phyloP scores from a whole-genome alignment of 2,888 invertebrate species.

The Amphipyra berbera region DNA sequence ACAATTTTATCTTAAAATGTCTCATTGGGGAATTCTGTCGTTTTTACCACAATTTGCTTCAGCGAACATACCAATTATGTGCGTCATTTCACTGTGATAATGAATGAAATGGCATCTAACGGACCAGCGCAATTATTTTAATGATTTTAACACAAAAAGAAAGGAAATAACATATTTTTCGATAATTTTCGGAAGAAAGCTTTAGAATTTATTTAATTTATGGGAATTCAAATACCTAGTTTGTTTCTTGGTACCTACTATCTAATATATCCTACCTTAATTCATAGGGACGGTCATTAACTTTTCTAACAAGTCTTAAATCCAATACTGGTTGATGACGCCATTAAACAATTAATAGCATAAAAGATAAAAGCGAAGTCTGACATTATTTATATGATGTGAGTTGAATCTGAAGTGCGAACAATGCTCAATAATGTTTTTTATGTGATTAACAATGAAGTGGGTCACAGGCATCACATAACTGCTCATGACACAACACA shows the following conservation, averaged over 20 bases:
- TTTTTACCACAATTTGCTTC: constrained; percentile 19
- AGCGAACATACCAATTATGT: constrained; percentile 5
- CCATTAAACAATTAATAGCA: constrained; percentile 27
- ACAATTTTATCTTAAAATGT: constrained; percentile 8
- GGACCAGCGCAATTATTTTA: constrained; percentile 46
- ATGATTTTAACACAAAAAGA: constrained; percentile 26
- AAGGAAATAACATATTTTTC: constrained; percentile 6
- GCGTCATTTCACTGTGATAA: constrained; percentile 22
- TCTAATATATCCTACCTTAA: too few species aligned
- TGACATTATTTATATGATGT: constrained; percentile 22
- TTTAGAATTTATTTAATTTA: constrained; percentile 19
- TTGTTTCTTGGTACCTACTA: background rate
- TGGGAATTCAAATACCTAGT: background rate
- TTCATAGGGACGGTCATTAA: background rate
- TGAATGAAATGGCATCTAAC: constrained; percentile 40
- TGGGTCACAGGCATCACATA: constrained; percentile 82
- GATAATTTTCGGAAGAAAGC: constrained; percentile 22
- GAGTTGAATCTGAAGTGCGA: constrained; percentile 48
- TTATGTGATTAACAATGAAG: constrained; percentile 74
- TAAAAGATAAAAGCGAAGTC: constrained; percentile 36
- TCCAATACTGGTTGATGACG: constrained; percentile 13
- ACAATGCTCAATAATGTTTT: constrained; percentile 73
- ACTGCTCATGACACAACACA: constrained; percentile 83
- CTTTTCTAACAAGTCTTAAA: background rate
- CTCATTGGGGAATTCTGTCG: background rate